Percentiles rank a stretch among this genome's conserved stretches.
Conservation (phyloP, 2,113 vertebrate species). For the Anhinga anhinga region DNA sequence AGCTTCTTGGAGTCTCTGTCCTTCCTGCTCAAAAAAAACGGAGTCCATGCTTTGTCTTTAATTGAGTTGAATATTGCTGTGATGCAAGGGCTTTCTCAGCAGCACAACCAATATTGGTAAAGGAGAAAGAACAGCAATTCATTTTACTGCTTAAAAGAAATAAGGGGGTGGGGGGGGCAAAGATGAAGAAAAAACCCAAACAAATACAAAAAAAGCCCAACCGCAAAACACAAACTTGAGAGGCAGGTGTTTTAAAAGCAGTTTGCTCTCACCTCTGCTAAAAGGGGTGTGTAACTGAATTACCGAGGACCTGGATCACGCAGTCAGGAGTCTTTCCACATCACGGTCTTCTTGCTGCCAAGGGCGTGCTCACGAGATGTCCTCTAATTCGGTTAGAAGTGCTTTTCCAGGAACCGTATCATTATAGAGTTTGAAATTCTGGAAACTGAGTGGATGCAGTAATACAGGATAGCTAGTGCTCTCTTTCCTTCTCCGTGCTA, state of each 20-base stretch:
- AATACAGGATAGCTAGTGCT: neutral
- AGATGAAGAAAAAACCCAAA: neutral
- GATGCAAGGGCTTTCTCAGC: neutral
- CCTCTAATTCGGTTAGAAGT: constrained; percentile 1
- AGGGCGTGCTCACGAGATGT: neutral
- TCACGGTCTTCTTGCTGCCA: neutral
- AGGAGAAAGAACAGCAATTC: neutral
- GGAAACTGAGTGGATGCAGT: neutral
- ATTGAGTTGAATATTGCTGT: neutral
- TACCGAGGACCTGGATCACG: neutral
- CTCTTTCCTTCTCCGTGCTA: neutral
- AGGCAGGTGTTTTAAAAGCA: neutral
- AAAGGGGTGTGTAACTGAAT: neutral
- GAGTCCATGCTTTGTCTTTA: neutral
- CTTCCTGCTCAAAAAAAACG: neutral
- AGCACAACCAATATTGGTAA: neutral
- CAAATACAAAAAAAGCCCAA: neutral
- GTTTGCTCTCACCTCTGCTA: neutral
- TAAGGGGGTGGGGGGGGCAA: neutral
- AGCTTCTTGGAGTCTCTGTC: neutral
- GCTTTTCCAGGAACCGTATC: constrained; percentile 1
- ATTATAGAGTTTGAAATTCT: neutral
- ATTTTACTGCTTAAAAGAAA: neutral
- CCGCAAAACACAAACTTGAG: neutral
- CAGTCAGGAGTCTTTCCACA: neutral